phyloP scores from a whole-genome alignment of 2,797 vertebrate genomes.

The Ctenopoma multispine region DNA sequence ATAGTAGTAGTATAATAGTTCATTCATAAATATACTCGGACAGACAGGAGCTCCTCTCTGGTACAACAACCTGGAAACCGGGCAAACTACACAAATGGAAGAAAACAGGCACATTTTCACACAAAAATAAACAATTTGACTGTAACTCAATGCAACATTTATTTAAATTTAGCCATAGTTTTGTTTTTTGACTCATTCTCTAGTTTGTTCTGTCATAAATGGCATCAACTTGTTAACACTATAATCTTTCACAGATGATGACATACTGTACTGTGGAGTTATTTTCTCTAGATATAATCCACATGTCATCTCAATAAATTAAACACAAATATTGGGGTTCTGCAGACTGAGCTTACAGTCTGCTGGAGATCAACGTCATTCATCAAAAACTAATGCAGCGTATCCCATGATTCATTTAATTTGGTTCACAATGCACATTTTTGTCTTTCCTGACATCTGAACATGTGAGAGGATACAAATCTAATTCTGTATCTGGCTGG shows the following conservation, averaged over 20 bases:
- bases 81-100: neutral
- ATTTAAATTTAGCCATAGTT: neutral
- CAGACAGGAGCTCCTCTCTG: no score
- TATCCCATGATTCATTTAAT: constrained; percentile 26
- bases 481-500: constrained; percentile 24
- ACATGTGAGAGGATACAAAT: constrained; percentile 42
- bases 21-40: no score
- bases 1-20: no score
- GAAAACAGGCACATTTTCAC: no score
- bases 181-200: neutral
- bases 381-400: constrained; percentile 50
- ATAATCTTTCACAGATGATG: constrained; percentile 46
- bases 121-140: neutral
- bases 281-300: constrained; percentile 25
- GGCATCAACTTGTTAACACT: constrained; percentile 24
- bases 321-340: constrained; percentile 47
- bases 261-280: constrained; percentile 27
- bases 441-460: constrained; percentile 36
- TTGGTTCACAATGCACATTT: constrained; percentile 26
- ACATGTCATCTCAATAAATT: constrained; percentile 40
- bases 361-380: constrained; percentile 50
- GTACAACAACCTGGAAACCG: no score
- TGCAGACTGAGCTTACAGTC: constrained; percentile 26
- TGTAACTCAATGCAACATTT: neutral
- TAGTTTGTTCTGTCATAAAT: constrained; percentile 32